Conservation (phyloP, 92 coral and sea anemone species). For the Epizoanthus rinbou region DNA sequence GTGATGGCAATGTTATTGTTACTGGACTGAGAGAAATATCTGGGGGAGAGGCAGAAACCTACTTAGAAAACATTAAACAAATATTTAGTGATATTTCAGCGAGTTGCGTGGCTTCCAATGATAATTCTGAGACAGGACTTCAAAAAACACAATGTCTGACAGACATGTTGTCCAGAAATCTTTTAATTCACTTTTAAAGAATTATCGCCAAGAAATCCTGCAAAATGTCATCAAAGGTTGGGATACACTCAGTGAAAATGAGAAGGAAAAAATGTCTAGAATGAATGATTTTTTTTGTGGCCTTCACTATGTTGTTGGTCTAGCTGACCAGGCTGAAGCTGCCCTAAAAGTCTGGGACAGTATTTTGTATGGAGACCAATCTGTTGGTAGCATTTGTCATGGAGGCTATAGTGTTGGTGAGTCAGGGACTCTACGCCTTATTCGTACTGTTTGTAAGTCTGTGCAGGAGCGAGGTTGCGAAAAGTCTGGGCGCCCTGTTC, state of each 20-base stretch:
- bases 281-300: conserved; percentile 37
- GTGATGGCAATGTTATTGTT: conserved; percentile 16
- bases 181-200: conserved; percentile 31
- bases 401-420: conserved; percentile 32
- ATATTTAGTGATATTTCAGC: conserved; percentile 24
- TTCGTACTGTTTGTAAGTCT: conserved; percentile 39
- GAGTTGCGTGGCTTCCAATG: no score
- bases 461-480: conserved; percentile 30
- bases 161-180: conserved; percentile 19
- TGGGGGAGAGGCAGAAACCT: conserved; percentile 32
- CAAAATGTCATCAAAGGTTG: conserved; percentile 24
- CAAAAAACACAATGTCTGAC: conserved; percentile 41
- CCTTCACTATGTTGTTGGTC: conserved; percentile 27
- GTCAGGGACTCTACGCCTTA: conserved; percentile 29
- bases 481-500: conserved; percentile 33
- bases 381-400: conserved; percentile 24
- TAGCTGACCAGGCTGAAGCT: conserved; percentile 39
- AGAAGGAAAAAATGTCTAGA: not conserved
- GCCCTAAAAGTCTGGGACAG: conserved; percentile 45
- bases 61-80: conserved; percentile 15
- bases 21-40: conserved; percentile 36
- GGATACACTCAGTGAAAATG: conserved; percentile 29
- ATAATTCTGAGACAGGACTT: conserved; percentile 12
- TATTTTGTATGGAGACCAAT: conserved; percentile 14
- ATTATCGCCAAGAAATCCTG: conserved; percentile 21